Conservation (phyloP, 1,140 invertebrate species). For the Achroia grisella region DNA sequence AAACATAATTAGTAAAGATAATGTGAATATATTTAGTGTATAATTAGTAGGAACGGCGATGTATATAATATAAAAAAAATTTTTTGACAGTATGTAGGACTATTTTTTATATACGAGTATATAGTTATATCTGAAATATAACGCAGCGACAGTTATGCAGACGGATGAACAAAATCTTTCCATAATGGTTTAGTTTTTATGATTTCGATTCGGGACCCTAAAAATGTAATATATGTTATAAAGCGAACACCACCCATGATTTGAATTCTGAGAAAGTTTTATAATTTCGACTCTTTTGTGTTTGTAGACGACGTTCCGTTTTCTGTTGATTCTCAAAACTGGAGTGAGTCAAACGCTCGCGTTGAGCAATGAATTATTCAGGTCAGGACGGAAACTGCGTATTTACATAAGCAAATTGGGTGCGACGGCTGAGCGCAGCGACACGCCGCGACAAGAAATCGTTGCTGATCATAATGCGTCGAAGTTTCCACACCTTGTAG, state of each 20-base stretch:
- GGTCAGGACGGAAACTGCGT: conserved; percentile 52
- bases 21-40: no score
- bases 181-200: no score
- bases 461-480: not conserved
- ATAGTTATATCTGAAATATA: no score
- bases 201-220: no score
- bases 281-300: conserved; percentile 31
- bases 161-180: no score
- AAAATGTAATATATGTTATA: no score
- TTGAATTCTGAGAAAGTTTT: conserved; percentile 15
- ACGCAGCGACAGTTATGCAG: no score
- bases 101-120: no score
- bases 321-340: conserved; percentile 56
- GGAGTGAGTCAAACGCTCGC: conserved; percentile 43
- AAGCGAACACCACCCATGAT: not conserved
- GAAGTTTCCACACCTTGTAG: not conserved
- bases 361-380: conserved; percentile 56
- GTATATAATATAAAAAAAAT: no score
- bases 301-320: conserved; percentile 28
- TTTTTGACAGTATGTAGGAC: no score
- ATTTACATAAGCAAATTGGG: conserved; percentile 65
- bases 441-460: not conserved
- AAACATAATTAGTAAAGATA: no score
- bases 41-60: no score
- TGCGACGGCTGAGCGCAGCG: conserved; percentile 11